These are phyloP conservation scores for Odontomachus brunneus DNA, from an alignment of 1,140 invertebrate genomes.

Conservation along the genomic window DNA sequence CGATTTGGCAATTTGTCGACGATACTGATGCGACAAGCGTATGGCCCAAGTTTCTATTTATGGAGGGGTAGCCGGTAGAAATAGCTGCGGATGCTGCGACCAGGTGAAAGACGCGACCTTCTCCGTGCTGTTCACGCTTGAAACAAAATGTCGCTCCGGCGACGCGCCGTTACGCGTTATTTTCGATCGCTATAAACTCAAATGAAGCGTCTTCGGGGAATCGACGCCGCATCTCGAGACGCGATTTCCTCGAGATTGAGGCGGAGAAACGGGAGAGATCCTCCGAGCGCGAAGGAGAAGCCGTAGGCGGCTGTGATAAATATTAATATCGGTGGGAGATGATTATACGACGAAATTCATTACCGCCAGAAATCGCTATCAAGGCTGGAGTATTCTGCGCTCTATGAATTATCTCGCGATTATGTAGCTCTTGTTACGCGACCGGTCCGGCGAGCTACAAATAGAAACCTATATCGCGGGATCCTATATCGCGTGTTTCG, in stretches of 20 bases:
- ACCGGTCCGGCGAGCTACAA: background rate
- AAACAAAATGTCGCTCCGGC: background rate
- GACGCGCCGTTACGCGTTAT: too few species aligned
- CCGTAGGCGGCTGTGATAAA: slow-evolving; percentile 33
- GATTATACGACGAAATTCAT: slow-evolving; percentile 23
- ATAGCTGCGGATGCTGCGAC: background rate
- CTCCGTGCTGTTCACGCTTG: background rate
- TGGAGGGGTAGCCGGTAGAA: background rate
- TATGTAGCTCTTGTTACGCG: slow-evolving; percentile 21
- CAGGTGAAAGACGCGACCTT: background rate
- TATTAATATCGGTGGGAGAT: slow-evolving; percentile 41
- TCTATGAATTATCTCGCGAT: slow-evolving; percentile 12
- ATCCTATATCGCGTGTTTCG: background rate
- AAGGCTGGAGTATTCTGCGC: slow-evolving; percentile 9
- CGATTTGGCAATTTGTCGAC: slow-evolving; percentile 20
- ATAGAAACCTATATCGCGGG: background rate
- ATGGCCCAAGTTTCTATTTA: slow-evolving; percentile 15
- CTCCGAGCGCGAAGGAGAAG: background rate
- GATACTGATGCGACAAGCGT: background rate
- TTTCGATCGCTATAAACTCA: too few species aligned
- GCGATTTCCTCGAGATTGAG: slow-evolving; percentile 9
- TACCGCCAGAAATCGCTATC: slow-evolving; percentile 30
- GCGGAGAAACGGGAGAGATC: background rate
- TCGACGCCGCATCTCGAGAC: background rate
- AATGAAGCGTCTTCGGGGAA: background rate